These are phyloP conservation scores for Urechis unicinctus DNA, from an alignment of 2,888 invertebrate species.

Conservation along the genomic window DNA sequence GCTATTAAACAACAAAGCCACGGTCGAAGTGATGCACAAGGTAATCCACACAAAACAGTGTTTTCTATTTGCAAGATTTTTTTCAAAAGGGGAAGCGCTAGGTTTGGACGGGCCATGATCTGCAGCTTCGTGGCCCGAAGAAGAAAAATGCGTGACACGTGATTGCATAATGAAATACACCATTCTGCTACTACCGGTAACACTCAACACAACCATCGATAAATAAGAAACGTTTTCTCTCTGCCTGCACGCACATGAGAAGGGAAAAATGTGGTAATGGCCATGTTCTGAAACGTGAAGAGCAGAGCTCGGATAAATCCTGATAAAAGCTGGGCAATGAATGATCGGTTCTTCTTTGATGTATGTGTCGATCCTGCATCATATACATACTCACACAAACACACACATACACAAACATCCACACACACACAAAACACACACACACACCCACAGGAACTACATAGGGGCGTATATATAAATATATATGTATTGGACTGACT, in stretches of 20 bases:
- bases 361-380: neutral
- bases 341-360: slow-evolving; percentile 4
- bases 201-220: slow-evolving; percentile 21
- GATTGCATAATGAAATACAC: slow-evolving; percentile 17
- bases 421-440: too few relatives aligned
- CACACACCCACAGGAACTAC: too few relatives aligned
- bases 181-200: slow-evolving; percentile 18
- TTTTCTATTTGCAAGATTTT: slow-evolving; percentile 21
- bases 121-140: slow-evolving; percentile 22
- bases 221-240: slow-evolving; percentile 17
- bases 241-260: slow-evolving; percentile 22
- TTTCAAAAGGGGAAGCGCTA: too few relatives aligned
- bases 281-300: slow-evolving; percentile 22
- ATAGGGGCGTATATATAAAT: too few relatives aligned
- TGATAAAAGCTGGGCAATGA: slow-evolving; percentile 13
- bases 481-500: too few relatives aligned
- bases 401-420: too few relatives aligned
- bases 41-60: slow-evolving; percentile 21
- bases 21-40: slow-evolving; percentile 8
- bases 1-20: slow-evolving; percentile 8
- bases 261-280: slow-evolving; percentile 19
- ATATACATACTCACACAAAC: too few relatives aligned
- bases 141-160: slow-evolving; percentile 15
- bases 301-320: slow-evolving; percentile 19
- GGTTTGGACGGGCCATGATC: slow-evolving; percentile 22